phyloP scores from a whole-genome alignment of 2,888 invertebrate genomes.

The Exocentrus adspersus region DNA sequence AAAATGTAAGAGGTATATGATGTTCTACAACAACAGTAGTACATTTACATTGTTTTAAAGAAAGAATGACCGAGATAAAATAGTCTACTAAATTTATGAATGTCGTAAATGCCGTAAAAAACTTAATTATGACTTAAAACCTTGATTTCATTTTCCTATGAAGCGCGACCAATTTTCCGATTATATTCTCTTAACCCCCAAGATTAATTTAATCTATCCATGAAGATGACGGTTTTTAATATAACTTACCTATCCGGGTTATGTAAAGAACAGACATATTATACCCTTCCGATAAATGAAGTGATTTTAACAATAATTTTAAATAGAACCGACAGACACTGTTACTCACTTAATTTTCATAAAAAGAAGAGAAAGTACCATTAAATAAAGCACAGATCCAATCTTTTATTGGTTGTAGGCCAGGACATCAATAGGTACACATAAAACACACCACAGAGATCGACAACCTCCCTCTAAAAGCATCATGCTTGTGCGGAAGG shows the following conservation, averaged over 20 bases:
- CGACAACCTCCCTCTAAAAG: too few species aligned
- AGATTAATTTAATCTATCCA: slow-evolving; percentile 43
- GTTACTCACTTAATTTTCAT: too few species aligned
- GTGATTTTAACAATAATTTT: background rate
- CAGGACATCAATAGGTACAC: too few species aligned
- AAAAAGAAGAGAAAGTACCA: too few species aligned
- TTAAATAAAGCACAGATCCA: too few species aligned
- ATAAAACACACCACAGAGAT: too few species aligned
- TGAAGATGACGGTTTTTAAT: slow-evolving; percentile 34
- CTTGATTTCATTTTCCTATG: slow-evolving; percentile 40
- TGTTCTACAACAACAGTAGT: too few species aligned
- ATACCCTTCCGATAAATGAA: background rate
- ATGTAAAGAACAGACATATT: background rate
- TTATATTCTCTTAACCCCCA: slow-evolving; percentile 43
- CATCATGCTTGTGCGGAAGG: too few species aligned
- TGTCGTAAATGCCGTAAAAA: slow-evolving; percentile 27
- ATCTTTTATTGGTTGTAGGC: too few species aligned
- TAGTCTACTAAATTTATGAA: background rate
- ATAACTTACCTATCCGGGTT: background rate
- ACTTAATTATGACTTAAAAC: slow-evolving; percentile 45
- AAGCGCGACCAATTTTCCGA: slow-evolving; percentile 44
- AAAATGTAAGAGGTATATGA: background rate
- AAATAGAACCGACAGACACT: too few species aligned
- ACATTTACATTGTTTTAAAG: background rate
- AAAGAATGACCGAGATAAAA: background rate